Conservation (phyloP, 2,888 invertebrate species). For the Metacarcinus magister region DNA sequence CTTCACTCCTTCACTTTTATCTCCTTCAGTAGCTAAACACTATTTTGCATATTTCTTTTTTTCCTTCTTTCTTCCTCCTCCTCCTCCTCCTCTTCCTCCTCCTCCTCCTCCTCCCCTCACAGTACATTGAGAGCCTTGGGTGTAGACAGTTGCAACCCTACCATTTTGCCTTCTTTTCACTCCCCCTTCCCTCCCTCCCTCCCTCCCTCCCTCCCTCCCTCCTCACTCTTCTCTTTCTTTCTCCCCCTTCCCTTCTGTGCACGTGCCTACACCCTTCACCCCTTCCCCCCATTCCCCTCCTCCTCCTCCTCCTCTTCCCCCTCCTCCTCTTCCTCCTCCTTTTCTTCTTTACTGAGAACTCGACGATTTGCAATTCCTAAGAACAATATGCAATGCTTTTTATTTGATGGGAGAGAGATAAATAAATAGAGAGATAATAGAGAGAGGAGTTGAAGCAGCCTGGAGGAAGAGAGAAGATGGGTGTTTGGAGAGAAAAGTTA, state of each 20-base stretch:
- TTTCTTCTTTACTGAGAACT: background rate
- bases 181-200: background rate
- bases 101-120: background rate
- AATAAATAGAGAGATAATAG: background rate
- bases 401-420: background rate
- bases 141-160: background rate
- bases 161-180: background rate
- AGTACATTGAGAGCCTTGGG: background rate
- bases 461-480: background rate
- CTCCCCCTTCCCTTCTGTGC: background rate
- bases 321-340: constrained; percentile 1
- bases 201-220: background rate
- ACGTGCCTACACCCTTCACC: background rate
- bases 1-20: background rate
- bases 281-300: background rate
- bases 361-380: background rate
- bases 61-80: background rate
- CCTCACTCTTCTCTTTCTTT: background rate
- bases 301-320: constrained; percentile 27
- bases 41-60: background rate
- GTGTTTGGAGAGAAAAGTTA: background rate
- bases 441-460: no score
- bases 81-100: background rate
- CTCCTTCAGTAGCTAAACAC: no score
- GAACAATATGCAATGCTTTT: background rate